A percentile compares a stretch with the other conserved stretches of the same genome.
phyloP scores from a whole-genome alignment of 2,888 invertebrate species.

The Chironomus riparius region DNA sequence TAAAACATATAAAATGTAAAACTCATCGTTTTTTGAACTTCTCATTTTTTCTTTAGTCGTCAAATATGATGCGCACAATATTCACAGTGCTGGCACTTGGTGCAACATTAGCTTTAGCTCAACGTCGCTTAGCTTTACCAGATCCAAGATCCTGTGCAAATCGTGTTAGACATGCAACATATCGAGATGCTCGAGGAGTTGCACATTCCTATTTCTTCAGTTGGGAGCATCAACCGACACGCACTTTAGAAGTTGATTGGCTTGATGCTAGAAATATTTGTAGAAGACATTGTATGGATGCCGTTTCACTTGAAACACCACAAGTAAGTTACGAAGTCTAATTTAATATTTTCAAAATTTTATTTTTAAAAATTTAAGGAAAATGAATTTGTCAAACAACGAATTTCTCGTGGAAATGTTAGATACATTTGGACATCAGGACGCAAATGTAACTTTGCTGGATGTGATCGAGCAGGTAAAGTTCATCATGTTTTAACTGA shows the following conservation, averaged over 20 bases:
- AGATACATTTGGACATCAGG: conserved; percentile 84
- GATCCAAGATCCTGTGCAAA: conserved; percentile 84
- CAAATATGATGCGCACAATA: conserved; percentile 37
- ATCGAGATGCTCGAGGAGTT: conserved; percentile 78
- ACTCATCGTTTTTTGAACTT: background rate
- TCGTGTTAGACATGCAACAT: conserved; percentile 78
- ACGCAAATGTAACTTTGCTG: conserved; percentile 85
- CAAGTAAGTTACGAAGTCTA: conserved; percentile 51
- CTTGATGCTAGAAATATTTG: conserved; percentile 84
- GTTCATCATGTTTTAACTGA: too few relatives aligned
- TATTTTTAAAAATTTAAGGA: conserved; percentile 43
- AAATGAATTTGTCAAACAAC: conserved; percentile 82
- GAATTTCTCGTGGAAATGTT: conserved; percentile 67
- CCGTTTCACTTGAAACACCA: conserved; percentile 80
- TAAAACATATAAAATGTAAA: background rate
- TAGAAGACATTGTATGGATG: conserved; percentile 88
- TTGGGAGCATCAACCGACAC: conserved; percentile 78
- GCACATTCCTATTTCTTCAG: conserved; percentile 91
- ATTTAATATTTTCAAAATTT: background rate
- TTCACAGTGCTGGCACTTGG: conserved; percentile 52
- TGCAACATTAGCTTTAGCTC: conserved; percentile 59
- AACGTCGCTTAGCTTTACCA: conserved; percentile 75
- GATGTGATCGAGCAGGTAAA: conserved; percentile 59
- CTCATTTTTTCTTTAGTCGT: conserved; percentile 2
- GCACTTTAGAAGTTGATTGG: conserved; percentile 80